Conservation (phyloP, 2,888 invertebrate genomes). For the Exephanes ischioxanthus region DNA sequence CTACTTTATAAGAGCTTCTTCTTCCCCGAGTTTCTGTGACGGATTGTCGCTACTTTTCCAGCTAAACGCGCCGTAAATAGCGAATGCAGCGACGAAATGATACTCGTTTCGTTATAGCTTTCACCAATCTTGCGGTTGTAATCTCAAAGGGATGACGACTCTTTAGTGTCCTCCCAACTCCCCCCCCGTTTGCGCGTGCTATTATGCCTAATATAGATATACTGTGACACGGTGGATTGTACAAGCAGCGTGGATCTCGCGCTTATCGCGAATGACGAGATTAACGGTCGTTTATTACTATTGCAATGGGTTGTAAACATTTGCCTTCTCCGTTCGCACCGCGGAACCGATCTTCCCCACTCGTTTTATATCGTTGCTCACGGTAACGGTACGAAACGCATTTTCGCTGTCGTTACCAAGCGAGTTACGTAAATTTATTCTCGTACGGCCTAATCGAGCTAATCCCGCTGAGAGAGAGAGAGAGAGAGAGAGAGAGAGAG, state of each 20-base stretch:
- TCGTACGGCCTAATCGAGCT: background rate
- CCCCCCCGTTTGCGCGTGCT: conserved; percentile 23
- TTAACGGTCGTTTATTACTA: conserved; percentile 55
- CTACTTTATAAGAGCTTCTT: conserved; percentile 20
- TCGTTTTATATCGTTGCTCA: conserved; percentile 38
- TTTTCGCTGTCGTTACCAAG: background rate
- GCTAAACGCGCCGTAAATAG: conserved; percentile 32
- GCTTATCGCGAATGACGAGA: conserved; percentile 63
- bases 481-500: too few species aligned
- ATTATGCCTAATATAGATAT: conserved; percentile 41
- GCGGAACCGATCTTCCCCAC: conserved; percentile 17
- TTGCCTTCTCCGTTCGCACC: conserved; percentile 38
- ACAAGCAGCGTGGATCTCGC: background rate
- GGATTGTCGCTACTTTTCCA: conserved; percentile 40
- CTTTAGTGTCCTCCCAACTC: conserved; percentile 1
- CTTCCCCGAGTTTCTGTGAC: background rate
- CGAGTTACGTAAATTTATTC: conserved; percentile 35
- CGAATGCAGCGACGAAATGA: conserved; percentile 38
- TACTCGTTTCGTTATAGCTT: conserved; percentile 57
- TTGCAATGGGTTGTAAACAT: conserved; percentile 55
- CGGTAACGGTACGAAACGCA: conserved; percentile 33
- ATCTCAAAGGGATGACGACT: conserved; percentile 61
- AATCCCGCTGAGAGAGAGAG: too few species aligned
- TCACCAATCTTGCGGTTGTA: conserved; percentile 65
- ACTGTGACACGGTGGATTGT: conserved; percentile 11